phyloP scores from a whole-genome alignment of 92 coral and sea anemone species.

The Epizoanthus scotinus region DNA sequence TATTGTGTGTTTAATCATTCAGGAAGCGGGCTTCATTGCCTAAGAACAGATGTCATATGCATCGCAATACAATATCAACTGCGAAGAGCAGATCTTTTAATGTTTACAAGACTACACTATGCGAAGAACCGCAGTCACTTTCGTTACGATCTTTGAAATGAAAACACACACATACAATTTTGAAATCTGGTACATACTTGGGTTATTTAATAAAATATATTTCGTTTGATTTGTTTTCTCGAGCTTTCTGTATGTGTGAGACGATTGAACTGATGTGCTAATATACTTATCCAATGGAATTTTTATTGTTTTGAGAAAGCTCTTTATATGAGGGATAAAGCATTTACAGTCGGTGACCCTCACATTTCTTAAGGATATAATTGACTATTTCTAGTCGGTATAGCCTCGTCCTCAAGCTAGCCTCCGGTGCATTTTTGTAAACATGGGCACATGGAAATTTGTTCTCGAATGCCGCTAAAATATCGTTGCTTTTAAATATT shows the following conservation, averaged over 20 bases:
- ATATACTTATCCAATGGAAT: slow-evolving; percentile 16
- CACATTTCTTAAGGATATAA: neutral
- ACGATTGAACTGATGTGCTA: neutral
- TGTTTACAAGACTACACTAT: neutral
- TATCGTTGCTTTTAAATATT: no score
- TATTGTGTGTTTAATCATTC: slow-evolving; percentile 18
- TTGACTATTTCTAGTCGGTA: neutral
- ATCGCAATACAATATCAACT: neutral
- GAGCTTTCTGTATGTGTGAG: neutral
- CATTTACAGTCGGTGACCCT: neutral
- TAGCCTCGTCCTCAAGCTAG: neutral
- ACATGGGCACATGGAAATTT: neutral
- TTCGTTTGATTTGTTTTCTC: slow-evolving; percentile 28
- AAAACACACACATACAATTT: neutral
- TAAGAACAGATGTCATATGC: neutral
- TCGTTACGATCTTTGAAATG: neutral
- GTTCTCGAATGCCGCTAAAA: neutral
- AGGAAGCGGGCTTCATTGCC: slow-evolving; percentile 9
- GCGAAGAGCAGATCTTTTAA: neutral
- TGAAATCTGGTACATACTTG: neutral
- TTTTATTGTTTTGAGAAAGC: slow-evolving; percentile 4
- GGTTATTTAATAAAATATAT: neutral
- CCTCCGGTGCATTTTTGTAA: no score
- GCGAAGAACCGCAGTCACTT: neutral
- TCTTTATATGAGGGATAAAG: neutral